Conservation (phyloP, 2,797 vertebrate genomes). For the Sardinella longiceps region DNA sequence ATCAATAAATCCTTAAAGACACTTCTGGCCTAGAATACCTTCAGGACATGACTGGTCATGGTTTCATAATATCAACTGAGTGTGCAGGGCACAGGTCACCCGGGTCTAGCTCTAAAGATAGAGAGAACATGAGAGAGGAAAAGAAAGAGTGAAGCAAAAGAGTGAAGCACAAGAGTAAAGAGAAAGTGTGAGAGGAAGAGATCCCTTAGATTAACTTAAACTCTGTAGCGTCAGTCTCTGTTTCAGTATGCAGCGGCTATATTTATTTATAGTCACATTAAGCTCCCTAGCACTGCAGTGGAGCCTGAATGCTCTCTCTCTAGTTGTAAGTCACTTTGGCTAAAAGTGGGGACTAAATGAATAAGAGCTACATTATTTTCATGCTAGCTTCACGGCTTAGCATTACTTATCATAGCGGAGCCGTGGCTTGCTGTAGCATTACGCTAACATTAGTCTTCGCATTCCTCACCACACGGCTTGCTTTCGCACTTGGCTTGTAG, state of each 20-base stretch:
- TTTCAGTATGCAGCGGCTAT: no score
- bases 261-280: no score
- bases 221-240: no score
- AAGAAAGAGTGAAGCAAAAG: neutral
- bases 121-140: neutral
- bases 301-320: neutral
- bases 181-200: neutral
- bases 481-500: neutral
- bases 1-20: slow-evolving; percentile 9
- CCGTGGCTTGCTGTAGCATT: neutral
- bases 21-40: neutral
- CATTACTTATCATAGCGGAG: neutral
- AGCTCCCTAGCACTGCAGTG: no score
- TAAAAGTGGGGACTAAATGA: no score
- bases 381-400: neutral
- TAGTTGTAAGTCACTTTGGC: neutral
- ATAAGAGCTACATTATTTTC: neutral
- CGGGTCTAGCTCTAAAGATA: neutral
- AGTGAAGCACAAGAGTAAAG: neutral
- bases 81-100: neutral
- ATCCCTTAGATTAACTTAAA: neutral
- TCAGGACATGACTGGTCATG: neutral
- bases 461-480: neutral
- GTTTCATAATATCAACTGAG: neutral
- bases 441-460: neutral